phyloP scores from a whole-genome alignment of 1,140 invertebrate genomes.

The Nixonia krombeini region DNA sequence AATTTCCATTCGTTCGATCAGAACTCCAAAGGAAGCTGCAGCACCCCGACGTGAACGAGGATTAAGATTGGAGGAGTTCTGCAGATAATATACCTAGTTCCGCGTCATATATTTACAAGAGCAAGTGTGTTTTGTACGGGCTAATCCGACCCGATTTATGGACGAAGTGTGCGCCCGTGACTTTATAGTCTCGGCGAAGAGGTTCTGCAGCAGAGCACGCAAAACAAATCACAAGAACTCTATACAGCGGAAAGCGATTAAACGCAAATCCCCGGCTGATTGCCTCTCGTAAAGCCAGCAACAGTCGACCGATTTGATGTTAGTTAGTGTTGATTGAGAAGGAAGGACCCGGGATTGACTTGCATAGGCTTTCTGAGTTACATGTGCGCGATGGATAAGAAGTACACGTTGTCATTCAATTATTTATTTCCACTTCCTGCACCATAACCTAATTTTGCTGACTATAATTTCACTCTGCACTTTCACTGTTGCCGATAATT shows the following conservation, averaged over 20 bases:
- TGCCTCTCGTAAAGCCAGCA: constrained; percentile 32
- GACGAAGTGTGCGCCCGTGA: neutral
- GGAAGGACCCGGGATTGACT: neutral
- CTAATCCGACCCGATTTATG: constrained; percentile 1
- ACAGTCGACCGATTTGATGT: neutral
- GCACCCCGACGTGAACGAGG: too few species aligned
- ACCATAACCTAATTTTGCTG: too few species aligned
- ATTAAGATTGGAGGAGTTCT: too few species aligned
- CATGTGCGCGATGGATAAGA: too few species aligned
- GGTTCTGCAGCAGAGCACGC: constrained; percentile 5
- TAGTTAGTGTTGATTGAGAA: neutral
- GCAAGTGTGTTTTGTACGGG: neutral
- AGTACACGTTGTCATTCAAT: too few species aligned
- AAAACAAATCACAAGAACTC: constrained; percentile 15
- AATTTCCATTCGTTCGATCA: too few species aligned
- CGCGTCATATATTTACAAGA: constrained; percentile 1
- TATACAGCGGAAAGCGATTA: constrained; percentile 29
- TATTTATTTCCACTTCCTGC: too few species aligned
- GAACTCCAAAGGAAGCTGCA: too few species aligned
- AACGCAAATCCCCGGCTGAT: constrained; percentile 44
- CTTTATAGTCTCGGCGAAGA: neutral
- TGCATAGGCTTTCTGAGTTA: too few species aligned
- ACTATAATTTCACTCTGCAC: too few species aligned
- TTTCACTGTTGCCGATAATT: too few species aligned
- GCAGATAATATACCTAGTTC: neutral